Evolutionary conservation across 2,888 invertebrate genomes (phyloP).

Genomic region (Chymomyza amoena): DNA sequence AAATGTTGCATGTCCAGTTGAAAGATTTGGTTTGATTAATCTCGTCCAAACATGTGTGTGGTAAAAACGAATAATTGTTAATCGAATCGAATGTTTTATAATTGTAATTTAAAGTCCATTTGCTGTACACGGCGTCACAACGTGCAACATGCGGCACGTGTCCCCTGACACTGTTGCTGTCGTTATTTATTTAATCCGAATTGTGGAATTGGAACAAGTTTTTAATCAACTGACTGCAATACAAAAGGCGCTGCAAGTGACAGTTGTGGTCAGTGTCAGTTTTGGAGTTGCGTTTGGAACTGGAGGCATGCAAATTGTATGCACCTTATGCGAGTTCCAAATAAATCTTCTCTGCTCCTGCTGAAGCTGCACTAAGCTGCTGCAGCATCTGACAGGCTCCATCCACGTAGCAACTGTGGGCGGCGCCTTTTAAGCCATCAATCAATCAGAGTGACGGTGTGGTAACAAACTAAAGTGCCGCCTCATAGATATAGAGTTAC

Average conservation of each 20-base stretch:
- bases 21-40: no score
- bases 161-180: slow-evolving; percentile 4
- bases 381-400: neutral
- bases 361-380: neutral
- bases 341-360: neutral
- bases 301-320: no score
- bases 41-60: neutral
- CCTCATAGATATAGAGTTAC: neutral
- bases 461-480: neutral
- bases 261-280: slow-evolving; percentile 27
- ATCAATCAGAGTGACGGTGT: neutral
- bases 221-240: slow-evolving; percentile 1
- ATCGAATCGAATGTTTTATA: slow-evolving; percentile 32
- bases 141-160: neutral
- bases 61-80: slow-evolving; percentile 33
- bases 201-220: slow-evolving; percentile 59
- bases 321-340: neutral
- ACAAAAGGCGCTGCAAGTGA: slow-evolving; percentile 45
- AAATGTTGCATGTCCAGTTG: no score
- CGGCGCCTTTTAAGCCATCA: neutral
- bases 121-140: slow-evolving; percentile 2
- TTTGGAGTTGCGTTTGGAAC: neutral
- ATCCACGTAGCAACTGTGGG: neutral
- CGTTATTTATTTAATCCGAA: slow-evolving; percentile 9
- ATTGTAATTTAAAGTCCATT: slow-evolving; percentile 29